Evolutionary conservation across 1,140 invertebrate species (phyloP), one percentile per base, ranked within the genome.

Genomic region (Holcopasites calliopsidis): DNA sequence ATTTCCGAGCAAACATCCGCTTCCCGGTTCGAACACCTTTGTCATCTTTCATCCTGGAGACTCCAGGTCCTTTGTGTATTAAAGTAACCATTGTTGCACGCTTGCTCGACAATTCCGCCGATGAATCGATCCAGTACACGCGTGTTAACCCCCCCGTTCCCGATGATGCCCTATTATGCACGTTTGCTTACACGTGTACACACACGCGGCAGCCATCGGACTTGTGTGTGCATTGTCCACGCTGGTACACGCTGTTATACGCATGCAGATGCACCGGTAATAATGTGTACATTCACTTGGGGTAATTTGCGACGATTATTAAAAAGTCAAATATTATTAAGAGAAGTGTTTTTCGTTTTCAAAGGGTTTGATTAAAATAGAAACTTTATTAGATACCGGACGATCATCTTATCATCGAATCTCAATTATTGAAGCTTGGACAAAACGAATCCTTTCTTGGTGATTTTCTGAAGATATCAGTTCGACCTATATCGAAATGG

Each of bases 1-100:
- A 79, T 79, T 79, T 76, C 73, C 61, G 42, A 0, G 60, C 44
- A 50, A 76, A 76, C 55, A 42, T 49, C 40, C 31, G 66, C 31
- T 33, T 76, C 38, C 50, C 11, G 26, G 0, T 6, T 31, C 16
- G 50, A n/a, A n/a, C 38, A 73, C 38, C 71, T 66, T 66, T 66
- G 61, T 73, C 71, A 73, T 66, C 61, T 31, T 65, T 61, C 26
- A 3, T 26, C 21, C 28, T 18, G 42, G 8, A 44, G 2, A 21
- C 42, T 44, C 3, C 42, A 10, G 18, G 11, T 44, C 8, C 61
- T 65, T 54, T 66, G 61, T 55, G 42, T 26, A 11, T 49, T 66
- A 13, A 28, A 73, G 49, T 65, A 26, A 3, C 23, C 42, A 8
- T 31, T 49, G 55, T 61, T 71, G n/a, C n/a, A n/a, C 38, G 16